phyloP scores from a whole-genome alignment of 2,888 invertebrate species.

The Amphipoea lucens region DNA sequence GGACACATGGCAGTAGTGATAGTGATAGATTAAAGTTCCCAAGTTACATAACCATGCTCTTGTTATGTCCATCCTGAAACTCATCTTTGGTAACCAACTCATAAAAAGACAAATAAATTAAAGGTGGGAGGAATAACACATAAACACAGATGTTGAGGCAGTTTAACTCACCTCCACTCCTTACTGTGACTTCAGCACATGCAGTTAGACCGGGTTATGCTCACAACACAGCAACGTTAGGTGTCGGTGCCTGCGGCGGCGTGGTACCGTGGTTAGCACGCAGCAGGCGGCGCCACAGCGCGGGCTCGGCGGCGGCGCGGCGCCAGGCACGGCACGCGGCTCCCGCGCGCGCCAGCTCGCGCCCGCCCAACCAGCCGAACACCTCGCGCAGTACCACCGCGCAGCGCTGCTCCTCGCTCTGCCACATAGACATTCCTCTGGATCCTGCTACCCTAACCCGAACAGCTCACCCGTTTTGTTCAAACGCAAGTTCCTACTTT shows the following conservation, averaged over 20 bases:
- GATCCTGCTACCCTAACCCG: neutral
- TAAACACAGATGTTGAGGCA: neutral
- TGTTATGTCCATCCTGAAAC: neutral
- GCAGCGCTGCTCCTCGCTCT: conserved; percentile 60
- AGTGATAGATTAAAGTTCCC: neutral
- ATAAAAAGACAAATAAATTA: neutral
- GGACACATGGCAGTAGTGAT: neutral
- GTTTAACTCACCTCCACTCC: conserved; percentile 1
- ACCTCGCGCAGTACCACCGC: conserved; percentile 68
- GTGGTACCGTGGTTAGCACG: conserved; percentile 34
- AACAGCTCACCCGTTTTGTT: neutral
- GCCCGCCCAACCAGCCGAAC: conserved; percentile 71
- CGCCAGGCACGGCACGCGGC: conserved; percentile 79
- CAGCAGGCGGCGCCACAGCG: conserved; percentile 78
- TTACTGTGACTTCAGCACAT: conserved; percentile 24
- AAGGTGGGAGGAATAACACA: neutral
- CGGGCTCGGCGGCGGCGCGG: conserved; percentile 71
- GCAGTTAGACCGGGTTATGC: conserved; percentile 36
- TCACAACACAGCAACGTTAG: conserved; percentile 19
- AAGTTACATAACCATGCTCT: neutral
- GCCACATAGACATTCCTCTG: conserved; percentile 52
- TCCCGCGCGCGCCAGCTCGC: conserved; percentile 73
- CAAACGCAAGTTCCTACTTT: neutral
- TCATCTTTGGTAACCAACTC: neutral
- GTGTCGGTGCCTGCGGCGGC: conserved; percentile 4